Base-by-base conservation (phyloP, 2,113 vertebrate species). In the Eclectus roratus region DNA sequence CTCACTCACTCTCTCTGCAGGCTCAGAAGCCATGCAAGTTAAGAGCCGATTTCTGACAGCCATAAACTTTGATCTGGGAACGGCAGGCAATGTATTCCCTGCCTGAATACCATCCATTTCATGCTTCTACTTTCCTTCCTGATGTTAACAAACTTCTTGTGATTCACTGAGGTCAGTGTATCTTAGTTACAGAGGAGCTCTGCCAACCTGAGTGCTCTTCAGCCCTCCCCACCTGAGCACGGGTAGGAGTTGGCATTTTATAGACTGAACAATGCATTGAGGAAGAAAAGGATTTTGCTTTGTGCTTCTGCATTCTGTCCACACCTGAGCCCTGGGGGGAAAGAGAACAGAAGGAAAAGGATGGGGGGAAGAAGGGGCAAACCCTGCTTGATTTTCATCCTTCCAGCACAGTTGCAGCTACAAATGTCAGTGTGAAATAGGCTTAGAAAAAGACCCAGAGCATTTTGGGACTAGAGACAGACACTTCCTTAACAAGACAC, bases 11-110 rank as follows among this genome's bases (percentile, higher is more conserved):
- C 33, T 31, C 61, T n/a, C 86, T 31, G 66, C 46, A n/a, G n/a
- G 29, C 53, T 80, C 68, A 13, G 14, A 78, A 86, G 83, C 17
- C 44, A 27, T 12, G 44, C 69, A 52, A 85, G 78, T 78, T 65
- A 89, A 91, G 72, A 91, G 61, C 89, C 49, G 89, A 80, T 72
- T 91, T 85, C 80, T 81, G 79, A 74, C 81, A 83, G 81, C 61
- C n/a, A n/a, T 60, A 61, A 80, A 81, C 93, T 95, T 85, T 91
- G 83, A 95, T 93, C 84, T 78, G 85, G 70, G 65, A 79, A 86
- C 3, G 18, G 44, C 64, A 79, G 23, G 63, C 69, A 39, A 47
- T 56, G 16, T 47, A 58, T 92, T 79, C 88, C 85, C 78, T 85
- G 91, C 85, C 95, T 50, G 47, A 71, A 29, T 18, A 58, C 46